These are phyloP conservation scores for Ianthella basta DNA, from an alignment of 37 sponge, comb jelly and placozoan species.

Conservation along the genomic window DNA sequence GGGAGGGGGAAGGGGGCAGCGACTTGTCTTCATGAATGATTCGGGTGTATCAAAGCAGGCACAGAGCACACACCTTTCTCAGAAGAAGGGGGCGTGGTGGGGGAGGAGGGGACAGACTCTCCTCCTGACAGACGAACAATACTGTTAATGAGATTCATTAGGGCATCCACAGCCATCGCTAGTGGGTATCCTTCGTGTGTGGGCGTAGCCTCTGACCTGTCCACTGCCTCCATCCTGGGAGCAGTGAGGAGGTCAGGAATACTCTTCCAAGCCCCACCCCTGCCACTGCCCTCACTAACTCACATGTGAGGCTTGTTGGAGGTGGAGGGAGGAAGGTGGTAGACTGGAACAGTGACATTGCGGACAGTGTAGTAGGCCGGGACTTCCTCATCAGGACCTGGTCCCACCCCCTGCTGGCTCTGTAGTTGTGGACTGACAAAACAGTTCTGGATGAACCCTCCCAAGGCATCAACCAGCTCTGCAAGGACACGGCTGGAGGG, in stretches of 20 bases:
- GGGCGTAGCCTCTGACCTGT: slow-evolving; percentile 75
- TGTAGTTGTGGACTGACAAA: slow-evolving; percentile 41
- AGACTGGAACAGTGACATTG: neutral
- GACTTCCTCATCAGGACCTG: neutral
- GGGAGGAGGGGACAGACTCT: slow-evolving; percentile 5
- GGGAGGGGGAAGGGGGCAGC: neutral
- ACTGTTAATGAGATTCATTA: slow-evolving; percentile 73
- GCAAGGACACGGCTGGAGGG: slow-evolving; percentile 87
- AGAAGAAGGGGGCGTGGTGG: neutral
- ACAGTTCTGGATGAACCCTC: slow-evolving; percentile 84
- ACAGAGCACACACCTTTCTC: neutral
- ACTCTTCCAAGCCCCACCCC: neutral
- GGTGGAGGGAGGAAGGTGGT: slow-evolving; percentile 15
- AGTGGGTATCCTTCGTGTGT: slow-evolving; percentile 80
- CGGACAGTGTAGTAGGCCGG: neutral
- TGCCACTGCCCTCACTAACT: neutral
- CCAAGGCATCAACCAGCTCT: slow-evolving; percentile 84
- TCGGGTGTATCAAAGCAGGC: neutral
- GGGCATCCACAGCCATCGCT: slow-evolving; percentile 70
- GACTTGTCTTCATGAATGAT: neutral
- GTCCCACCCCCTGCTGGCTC: too few relatives aligned
- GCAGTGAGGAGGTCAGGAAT: neutral
- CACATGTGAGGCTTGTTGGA: slow-evolving; percentile 35
- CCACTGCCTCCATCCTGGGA: slow-evolving; percentile 83
- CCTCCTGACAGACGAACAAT: slow-evolving; percentile 44